phyloP scores from a whole-genome alignment of 2,113 vertebrate species.

The Python bivittatus region DNA sequence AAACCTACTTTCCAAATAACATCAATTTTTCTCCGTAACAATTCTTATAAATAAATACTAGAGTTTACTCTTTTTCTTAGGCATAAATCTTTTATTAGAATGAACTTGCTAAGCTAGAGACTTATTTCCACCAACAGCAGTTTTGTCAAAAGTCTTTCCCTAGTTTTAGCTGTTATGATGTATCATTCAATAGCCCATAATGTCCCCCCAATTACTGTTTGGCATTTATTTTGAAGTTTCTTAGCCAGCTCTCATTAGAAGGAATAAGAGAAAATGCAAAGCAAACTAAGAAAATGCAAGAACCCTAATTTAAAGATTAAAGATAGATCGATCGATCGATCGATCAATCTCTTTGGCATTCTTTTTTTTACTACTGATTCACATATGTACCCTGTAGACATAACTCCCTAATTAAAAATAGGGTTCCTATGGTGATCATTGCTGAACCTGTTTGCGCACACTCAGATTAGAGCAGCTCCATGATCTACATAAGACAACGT shows the following conservation, averaged over 20 bases:
- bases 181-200: neutral
- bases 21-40: neutral
- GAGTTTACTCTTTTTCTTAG: neutral
- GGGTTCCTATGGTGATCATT: neutral
- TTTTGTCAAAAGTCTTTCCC: constrained; percentile 12
- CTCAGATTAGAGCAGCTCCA: neutral
- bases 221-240: neutral
- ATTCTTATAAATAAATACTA: constrained; percentile 34
- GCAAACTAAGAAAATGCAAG: neutral
- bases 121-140: constrained; percentile 25
- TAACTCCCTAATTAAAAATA: neutral
- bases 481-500: neutral
- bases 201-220: neutral
- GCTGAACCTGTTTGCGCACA: neutral
- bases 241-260: neutral
- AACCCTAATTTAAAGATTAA: neutral
- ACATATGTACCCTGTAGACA: too few species aligned
- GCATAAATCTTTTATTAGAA: constrained; percentile 49
- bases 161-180: neutral
- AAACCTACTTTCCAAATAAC: neutral
- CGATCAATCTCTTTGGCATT: too few species aligned
- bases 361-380: neutral
- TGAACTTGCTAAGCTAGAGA: constrained; percentile 21
- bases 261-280: neutral
- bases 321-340: too few species aligned